Evolutionary conservation across 2,797 vertebrate genomes (phyloP).

Genomic region (Ctenosaura bakeri): DNA sequence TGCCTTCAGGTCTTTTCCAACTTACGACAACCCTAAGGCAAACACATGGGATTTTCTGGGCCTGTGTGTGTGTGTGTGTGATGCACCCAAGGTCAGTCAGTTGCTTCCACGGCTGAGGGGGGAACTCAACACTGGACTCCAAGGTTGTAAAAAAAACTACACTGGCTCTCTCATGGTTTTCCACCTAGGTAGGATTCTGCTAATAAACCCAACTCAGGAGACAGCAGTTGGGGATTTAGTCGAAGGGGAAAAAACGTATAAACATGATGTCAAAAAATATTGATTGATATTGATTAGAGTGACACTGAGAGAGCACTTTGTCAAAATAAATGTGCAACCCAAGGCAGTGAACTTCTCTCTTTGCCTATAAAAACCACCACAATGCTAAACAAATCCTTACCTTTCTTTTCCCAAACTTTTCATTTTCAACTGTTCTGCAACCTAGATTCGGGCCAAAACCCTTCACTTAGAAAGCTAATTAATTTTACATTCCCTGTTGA

Average conservation of each 20-base stretch:
- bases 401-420: not conserved
- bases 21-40: too few relatives aligned
- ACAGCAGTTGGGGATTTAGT: conserved; percentile 42
- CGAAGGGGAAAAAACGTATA: conserved; percentile 36
- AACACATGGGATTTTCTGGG: too few relatives aligned
- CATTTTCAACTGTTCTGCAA: conserved; percentile 25
- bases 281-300: not conserved
- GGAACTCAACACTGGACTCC: too few relatives aligned
- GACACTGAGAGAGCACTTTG: not conserved
- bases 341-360: accelerated
- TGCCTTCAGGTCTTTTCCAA: too few relatives aligned
- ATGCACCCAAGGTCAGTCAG: too few relatives aligned
- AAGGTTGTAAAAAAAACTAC: too few relatives aligned
- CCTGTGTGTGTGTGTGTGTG: too few relatives aligned
- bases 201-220: not conserved
- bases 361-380: not conserved
- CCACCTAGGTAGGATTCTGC: not conserved
- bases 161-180: too few relatives aligned
- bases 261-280: conserved; percentile 1
- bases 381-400: not conserved
- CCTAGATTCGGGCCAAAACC: conserved; percentile 53
- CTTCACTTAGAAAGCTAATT: conserved; percentile 41
- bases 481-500: not conserved
- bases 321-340: accelerated
- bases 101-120: too few relatives aligned